phyloP scores from a whole-genome alignment of 2,797 vertebrate genomes.

The Knipowitschia caucasica region DNA sequence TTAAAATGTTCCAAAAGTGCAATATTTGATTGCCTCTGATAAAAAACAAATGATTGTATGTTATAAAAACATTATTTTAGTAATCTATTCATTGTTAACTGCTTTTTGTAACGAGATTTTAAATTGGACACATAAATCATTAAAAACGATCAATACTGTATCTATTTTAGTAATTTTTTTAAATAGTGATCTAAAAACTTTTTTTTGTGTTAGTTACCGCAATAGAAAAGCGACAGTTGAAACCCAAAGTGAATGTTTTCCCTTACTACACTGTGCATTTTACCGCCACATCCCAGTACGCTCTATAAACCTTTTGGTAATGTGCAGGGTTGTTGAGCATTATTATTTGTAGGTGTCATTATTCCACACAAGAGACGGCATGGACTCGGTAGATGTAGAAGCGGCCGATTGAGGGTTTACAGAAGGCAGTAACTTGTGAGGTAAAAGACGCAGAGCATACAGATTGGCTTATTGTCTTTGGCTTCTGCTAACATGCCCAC shows the following conservation, averaged over 20 bases:
- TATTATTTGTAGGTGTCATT: background rate
- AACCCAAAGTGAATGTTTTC: constrained; percentile 1
- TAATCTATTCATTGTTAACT: too few relatives aligned
- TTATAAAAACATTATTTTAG: too few relatives aligned
- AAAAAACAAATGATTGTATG: too few relatives aligned
- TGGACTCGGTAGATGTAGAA: background rate
- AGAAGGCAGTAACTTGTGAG: constrained; percentile 13
- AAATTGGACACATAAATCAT: too few relatives aligned
- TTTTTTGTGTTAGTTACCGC: too few relatives aligned
- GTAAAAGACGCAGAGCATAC: constrained; percentile 29
- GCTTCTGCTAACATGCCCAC: constrained; percentile 47
- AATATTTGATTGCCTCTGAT: too few relatives aligned
- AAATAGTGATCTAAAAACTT: too few relatives aligned
- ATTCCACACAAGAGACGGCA: background rate
- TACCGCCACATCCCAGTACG: background rate
- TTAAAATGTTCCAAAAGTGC: too few relatives aligned
- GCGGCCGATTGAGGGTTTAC: constrained; percentile 24
- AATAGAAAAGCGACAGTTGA: constrained; percentile 3
- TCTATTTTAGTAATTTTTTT: too few relatives aligned
- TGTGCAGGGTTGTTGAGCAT: background rate
- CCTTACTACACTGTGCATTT: background rate
- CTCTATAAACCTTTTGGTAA: constrained; percentile 5
- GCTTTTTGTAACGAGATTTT: too few relatives aligned
- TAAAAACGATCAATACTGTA: too few relatives aligned
- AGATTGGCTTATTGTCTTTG: constrained; percentile 66